Conservation (phyloP, 2,113 vertebrate species). For the Apaloderma vittatum region DNA sequence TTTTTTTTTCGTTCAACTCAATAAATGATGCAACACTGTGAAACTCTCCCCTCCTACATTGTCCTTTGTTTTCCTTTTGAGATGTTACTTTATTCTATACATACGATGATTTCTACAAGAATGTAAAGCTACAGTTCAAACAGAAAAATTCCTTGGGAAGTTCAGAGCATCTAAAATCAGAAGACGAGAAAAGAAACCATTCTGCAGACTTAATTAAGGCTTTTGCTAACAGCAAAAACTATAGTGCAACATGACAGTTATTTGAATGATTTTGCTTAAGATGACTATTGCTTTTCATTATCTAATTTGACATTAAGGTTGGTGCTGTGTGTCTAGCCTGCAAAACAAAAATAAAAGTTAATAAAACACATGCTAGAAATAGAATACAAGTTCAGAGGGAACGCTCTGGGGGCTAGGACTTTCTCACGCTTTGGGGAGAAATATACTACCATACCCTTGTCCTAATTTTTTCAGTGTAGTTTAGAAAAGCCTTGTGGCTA, state of each 20-base stretch:
- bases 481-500: conserved; percentile 72
- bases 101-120: neutral
- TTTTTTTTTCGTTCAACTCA: neutral
- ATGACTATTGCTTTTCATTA: conserved; percentile 72
- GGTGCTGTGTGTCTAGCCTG: conserved; percentile 67
- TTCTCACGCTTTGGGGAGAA: conserved; percentile 54
- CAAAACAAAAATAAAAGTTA: conserved; percentile 76
- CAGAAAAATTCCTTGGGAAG: conserved; percentile 39
- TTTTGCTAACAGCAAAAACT: conserved; percentile 53
- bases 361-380: conserved; percentile 73
- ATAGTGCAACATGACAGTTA: conserved; percentile 67
- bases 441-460: conserved; percentile 61
- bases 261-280: conserved; percentile 66
- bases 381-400: conserved; percentile 60
- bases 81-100: neutral
- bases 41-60: neutral
- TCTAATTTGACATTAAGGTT: conserved; percentile 77
- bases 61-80: neutral
- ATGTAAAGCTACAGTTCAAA: neutral
- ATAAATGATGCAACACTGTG: neutral
- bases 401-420: conserved; percentile 42
- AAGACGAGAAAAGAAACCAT: conserved; percentile 47
- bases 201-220: conserved; percentile 64
- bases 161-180: conserved; percentile 44
- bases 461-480: conserved; percentile 68